Percentiles rank a stretch among this genome's conserved stretches.
Evolutionary conservation across 1,140 invertebrate genomes (phyloP).

Genomic region (Sitodiplosis mosellana): DNA sequence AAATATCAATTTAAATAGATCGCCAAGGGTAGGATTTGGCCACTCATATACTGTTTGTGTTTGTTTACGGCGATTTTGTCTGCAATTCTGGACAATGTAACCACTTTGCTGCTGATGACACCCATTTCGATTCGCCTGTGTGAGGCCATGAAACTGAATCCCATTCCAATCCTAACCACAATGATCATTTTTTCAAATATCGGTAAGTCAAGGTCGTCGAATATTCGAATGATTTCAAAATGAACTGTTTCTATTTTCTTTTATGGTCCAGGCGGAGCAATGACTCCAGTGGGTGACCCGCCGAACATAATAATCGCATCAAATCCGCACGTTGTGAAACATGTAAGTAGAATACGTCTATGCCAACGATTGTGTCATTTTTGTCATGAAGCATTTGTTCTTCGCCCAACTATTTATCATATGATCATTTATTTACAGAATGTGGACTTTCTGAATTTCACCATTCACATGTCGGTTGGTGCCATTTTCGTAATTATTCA

Average conservation of each 20-base stretch:
- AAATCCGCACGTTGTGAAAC: slow-evolving; percentile 3
- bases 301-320: slow-evolving; percentile 60
- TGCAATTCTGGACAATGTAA: slow-evolving; percentile 69
- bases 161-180: slow-evolving; percentile 43
- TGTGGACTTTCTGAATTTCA: slow-evolving; percentile 58
- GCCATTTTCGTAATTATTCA: slow-evolving; percentile 41
- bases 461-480: slow-evolving; percentile 52
- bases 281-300: slow-evolving; percentile 73
- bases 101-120: slow-evolving; percentile 63
- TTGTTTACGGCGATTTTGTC: slow-evolving; percentile 57
- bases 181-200: slow-evolving; percentile 70
- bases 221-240: slow-evolving; percentile 34
- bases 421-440: slow-evolving; percentile 13
- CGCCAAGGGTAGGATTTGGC: slow-evolving; percentile 58
- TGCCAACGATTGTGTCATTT: no score
- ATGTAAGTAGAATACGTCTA: no score
- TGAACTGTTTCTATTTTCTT: not conserved
- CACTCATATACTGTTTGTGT: slow-evolving; percentile 54
- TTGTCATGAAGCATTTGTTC: no score
- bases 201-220: slow-evolving; percentile 60
- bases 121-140: slow-evolving; percentile 67
- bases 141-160: slow-evolving; percentile 68
- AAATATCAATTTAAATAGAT: no score
- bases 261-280: slow-evolving; percentile 33
- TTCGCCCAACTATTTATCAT: no score